phyloP scores from a whole-genome alignment of 1,140 invertebrate species.

The Diplogasteroides magnus region DNA sequence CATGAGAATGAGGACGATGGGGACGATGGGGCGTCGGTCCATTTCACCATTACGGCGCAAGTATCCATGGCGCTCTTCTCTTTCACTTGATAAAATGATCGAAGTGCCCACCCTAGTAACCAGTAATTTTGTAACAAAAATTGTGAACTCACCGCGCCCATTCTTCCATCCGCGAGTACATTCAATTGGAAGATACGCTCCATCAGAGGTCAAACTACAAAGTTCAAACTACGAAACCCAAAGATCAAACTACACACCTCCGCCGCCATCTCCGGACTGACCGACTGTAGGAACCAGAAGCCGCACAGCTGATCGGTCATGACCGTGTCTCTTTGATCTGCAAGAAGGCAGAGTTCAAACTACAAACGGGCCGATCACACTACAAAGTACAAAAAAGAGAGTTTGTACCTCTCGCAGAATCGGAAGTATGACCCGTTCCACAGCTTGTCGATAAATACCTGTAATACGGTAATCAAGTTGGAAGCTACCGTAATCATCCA shows the following conservation, averaged over 20 bases:
- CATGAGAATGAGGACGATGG: no score
- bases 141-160: no score
- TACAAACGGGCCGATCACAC: constrained; percentile 6
- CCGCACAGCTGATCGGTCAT: constrained; percentile 57
- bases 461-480: no score
- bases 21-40: no score
- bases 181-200: no score
- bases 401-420: constrained; percentile 68
- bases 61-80: no score
- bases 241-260: constrained; percentile 57
- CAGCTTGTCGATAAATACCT: constrained; percentile 80
- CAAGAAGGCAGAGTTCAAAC: background rate
- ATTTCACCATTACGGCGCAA: no score
- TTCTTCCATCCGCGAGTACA: no score
- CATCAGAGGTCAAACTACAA: background rate
- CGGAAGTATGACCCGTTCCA: constrained; percentile 67
- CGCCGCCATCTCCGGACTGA: constrained; percentile 61
- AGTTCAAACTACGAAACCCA: background rate
- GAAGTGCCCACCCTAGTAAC: no score
- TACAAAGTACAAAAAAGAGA: background rate
- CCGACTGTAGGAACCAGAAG: constrained; percentile 39
- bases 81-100: no score
- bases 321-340: constrained; percentile 63
- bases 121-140: no score
- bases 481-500: no score